phyloP scores from a whole-genome alignment of 2,113 vertebrate genomes.

The Vireo altiloquus region DNA sequence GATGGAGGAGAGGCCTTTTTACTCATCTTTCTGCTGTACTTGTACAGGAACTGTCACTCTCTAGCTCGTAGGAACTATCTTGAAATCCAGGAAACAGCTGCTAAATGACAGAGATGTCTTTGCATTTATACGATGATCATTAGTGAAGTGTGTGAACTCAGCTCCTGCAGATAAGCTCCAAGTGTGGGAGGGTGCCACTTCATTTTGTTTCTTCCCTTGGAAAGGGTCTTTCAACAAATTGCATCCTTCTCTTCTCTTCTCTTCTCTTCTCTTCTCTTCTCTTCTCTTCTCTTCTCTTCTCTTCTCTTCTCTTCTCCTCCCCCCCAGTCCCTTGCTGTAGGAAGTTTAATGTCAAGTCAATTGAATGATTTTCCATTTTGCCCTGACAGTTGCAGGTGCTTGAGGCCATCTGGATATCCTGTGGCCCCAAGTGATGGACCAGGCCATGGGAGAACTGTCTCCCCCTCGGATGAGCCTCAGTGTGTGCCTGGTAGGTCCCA shows the following conservation, averaged over 20 bases:
- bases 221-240: background rate
- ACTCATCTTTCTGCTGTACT: background rate
- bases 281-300: background rate
- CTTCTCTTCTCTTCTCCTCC: background rate
- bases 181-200: background rate
- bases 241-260: background rate
- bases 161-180: background rate
- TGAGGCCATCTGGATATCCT: background rate
- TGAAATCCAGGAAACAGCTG: slow-evolving; percentile 21
- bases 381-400: background rate
- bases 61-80: background rate
- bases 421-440: background rate
- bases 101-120: background rate
- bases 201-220: background rate
- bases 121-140: background rate
- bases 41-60: background rate
- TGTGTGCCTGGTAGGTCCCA: background rate
- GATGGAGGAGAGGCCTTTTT: background rate
- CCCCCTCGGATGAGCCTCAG: background rate
- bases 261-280: background rate
- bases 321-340: background rate
- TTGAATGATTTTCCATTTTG: background rate
- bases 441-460: background rate
- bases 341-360: background rate
- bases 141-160: background rate